These are phyloP conservation scores for Phoxinus dragarum DNA, from an alignment of 2,797 vertebrate genomes.

Conservation along the genomic window DNA sequence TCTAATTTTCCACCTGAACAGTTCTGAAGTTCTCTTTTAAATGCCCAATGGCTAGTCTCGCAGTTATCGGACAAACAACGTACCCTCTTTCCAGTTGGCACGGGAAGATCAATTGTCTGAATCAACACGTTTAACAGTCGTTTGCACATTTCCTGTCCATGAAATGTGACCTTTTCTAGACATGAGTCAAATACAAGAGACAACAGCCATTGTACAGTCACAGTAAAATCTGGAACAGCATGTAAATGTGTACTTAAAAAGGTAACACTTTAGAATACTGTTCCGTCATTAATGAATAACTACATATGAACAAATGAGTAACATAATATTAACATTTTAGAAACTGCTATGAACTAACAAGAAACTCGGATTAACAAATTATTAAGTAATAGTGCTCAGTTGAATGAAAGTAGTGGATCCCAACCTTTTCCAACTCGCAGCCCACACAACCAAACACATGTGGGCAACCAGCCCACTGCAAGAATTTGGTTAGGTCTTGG, in stretches of 20 bases:
- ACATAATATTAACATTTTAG: not conserved
- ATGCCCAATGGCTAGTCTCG: constrained; percentile 44
- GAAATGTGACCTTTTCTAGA: constrained; percentile 22
- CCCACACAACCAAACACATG: not conserved
- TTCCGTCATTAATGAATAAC: not conserved
- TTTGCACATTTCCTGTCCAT: constrained; percentile 26
- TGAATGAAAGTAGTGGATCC: no score
- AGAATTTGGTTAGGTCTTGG: not conserved
- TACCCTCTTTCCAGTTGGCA: constrained; percentile 30
- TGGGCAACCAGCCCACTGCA: not conserved
- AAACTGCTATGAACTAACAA: not conserved
- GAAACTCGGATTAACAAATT: no score
- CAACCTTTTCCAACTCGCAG: no score
- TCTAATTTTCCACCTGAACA: constrained; percentile 49
- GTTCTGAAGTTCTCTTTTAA: constrained; percentile 37
- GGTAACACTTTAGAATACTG: not conserved
- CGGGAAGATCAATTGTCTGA: constrained; percentile 26
- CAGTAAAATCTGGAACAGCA: not conserved
- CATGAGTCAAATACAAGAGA: constrained; percentile 8
- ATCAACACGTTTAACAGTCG: constrained; percentile 50
- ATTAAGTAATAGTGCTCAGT: no score
- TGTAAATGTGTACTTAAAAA: constrained; percentile 7
- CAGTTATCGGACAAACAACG: constrained; percentile 44
- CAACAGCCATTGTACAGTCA: not conserved
- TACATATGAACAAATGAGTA: not conserved